Evolutionary conservation across 2,888 invertebrate genomes (phyloP).

Genomic region (Eupithecia tripunctaria): DNA sequence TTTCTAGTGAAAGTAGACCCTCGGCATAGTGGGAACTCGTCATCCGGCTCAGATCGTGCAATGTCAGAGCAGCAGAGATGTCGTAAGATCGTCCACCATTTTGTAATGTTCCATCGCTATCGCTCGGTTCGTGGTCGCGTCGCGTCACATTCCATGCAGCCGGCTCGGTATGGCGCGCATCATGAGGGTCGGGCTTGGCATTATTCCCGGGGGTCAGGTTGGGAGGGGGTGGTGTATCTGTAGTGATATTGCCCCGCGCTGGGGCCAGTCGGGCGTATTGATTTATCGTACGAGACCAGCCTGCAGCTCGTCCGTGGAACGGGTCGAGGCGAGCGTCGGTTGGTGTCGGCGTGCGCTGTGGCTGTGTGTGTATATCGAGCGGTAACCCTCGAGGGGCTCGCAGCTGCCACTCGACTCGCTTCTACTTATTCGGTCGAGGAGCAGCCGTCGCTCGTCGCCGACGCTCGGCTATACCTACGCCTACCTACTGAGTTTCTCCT

Average conservation of each 20-base stretch:
- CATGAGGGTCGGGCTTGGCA: slow-evolving; percentile 78
- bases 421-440: slow-evolving; percentile 83
- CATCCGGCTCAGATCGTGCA: slow-evolving; percentile 81
- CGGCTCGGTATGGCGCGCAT: slow-evolving; percentile 76
- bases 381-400: slow-evolving; percentile 83
- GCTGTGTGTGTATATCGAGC: slow-evolving; percentile 82
- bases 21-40: slow-evolving; percentile 81
- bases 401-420: slow-evolving; percentile 82
- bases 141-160: slow-evolving; percentile 81
- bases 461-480: slow-evolving; percentile 78
- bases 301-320: slow-evolving; percentile 77
- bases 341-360: slow-evolving; percentile 78
- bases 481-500: slow-evolving; percentile 82
- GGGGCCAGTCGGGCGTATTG: slow-evolving; percentile 75
- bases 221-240: slow-evolving; percentile 74
- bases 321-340: slow-evolving; percentile 73
- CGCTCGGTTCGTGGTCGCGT: slow-evolving; percentile 80
- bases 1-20: slow-evolving; percentile 83
- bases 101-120: slow-evolving; percentile 83
- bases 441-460: slow-evolving; percentile 65
- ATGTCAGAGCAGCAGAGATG: slow-evolving; percentile 83
- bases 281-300: slow-evolving; percentile 83
- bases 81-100: slow-evolving; percentile 86
- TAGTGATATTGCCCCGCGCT: slow-evolving; percentile 69
- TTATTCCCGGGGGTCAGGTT: slow-evolving; percentile 78